Percentiles rank a stretch among this genome's conserved stretches.
phyloP scores from a whole-genome alignment of 2,797 vertebrate genomes.

The Meriones psammophilus region DNA sequence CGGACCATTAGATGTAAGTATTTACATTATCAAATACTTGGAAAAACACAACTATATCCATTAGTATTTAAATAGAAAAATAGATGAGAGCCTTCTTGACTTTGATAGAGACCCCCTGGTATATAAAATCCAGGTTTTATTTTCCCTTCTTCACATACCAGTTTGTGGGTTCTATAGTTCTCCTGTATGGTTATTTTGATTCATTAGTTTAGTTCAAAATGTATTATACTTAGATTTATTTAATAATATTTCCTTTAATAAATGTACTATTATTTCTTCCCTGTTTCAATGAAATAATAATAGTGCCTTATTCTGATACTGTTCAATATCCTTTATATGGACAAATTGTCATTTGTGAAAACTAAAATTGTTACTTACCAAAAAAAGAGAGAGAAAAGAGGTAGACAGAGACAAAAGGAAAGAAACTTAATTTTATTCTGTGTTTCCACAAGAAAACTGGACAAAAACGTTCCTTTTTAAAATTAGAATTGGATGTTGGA shows the following conservation, averaged over 20 bases:
- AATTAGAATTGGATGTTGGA: constrained; percentile 35
- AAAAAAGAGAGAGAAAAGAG: not conserved
- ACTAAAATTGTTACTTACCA: constrained; percentile 70
- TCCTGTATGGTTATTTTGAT: constrained; percentile 47
- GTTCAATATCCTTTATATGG: constrained; percentile 43
- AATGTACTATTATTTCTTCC: constrained; percentile 26
- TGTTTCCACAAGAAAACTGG: constrained; percentile 28
- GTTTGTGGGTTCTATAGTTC: not conserved
- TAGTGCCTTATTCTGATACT: not conserved
- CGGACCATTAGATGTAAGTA: constrained; percentile 93
- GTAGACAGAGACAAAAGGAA: not conserved
- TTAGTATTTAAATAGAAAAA: constrained; percentile 77
- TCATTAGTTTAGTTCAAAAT: constrained; percentile 37
- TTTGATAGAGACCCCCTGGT: constrained; percentile 19
- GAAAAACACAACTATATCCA: constrained; percentile 94
- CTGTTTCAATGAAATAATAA: constrained; percentile 58
- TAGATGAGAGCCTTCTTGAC: constrained; percentile 44
- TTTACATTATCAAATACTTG: constrained; percentile 97
- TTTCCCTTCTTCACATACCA: not conserved
- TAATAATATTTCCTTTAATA: constrained; percentile 66
- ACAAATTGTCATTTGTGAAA: constrained; percentile 57
- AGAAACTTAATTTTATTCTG: constrained; percentile 3
- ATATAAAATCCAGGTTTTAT: constrained; percentile 41
- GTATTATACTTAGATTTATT: constrained; percentile 66
- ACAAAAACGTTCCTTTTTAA: constrained; percentile 40